These are phyloP conservation scores for Nanorana parkeri DNA, from an alignment of 2,113 vertebrate genomes.

Conservation along the genomic window DNA sequence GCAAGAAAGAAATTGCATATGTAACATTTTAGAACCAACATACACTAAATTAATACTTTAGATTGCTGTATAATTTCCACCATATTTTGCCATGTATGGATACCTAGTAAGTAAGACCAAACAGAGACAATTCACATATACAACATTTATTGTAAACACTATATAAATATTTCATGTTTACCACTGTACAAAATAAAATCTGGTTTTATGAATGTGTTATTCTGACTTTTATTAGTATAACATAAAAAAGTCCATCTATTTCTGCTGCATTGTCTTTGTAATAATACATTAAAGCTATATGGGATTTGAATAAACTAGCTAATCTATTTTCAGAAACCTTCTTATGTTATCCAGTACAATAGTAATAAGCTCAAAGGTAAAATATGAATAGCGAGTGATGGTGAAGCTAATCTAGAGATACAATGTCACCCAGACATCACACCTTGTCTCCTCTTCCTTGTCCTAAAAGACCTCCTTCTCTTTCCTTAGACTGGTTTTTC, in stretches of 20 bases:
- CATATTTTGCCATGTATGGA: too few species aligned
- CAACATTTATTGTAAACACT: too few species aligned
- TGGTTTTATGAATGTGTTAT: not conserved
- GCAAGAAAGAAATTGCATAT: too few species aligned
- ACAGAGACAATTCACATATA: too few species aligned
- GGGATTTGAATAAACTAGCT: slow-evolving; percentile 14
- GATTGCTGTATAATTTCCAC: too few species aligned
- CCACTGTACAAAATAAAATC: not conserved
- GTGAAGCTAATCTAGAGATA: slow-evolving; percentile 46
- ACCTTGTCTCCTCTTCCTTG: slow-evolving; percentile 42
- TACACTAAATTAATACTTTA: too few species aligned
- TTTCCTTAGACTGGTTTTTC: slow-evolving; percentile 35
- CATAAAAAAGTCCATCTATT: not conserved
- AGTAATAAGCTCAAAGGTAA: slow-evolving; percentile 55
- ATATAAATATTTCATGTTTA: too few species aligned
- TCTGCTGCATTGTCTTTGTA: slow-evolving; percentile 47
- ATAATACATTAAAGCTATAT: slow-evolving; percentile 61
- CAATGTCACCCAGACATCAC: slow-evolving; percentile 51
- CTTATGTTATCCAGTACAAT: slow-evolving; percentile 32
- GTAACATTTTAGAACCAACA: too few species aligned
- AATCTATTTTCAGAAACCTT: slow-evolving; percentile 30
- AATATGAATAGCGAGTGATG: slow-evolving; percentile 46
- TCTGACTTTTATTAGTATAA: not conserved
- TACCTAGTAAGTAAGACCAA: too few species aligned
- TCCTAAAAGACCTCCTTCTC: slow-evolving; percentile 44